phyloP scores from a whole-genome alignment of 2,888 invertebrate genomes.

The Linnaemya tessellans region DNA sequence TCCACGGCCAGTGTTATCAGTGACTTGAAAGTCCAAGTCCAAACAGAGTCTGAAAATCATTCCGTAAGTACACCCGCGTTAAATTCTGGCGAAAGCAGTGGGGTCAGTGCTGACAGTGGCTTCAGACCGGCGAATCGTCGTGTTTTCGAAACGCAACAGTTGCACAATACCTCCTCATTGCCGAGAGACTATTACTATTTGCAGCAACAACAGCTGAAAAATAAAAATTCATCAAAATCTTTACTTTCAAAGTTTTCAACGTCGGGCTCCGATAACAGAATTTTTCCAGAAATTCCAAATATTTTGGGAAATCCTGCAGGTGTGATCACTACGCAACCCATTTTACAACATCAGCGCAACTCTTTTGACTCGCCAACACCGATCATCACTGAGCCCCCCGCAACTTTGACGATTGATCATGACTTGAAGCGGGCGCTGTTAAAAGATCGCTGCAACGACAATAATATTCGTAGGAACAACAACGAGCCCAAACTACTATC shows the following conservation, averaged over 20 bases:
- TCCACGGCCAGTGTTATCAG: conserved; percentile 80
- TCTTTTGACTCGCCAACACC: conserved; percentile 79
- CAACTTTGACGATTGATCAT: conserved; percentile 73
- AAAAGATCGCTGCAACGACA: conserved; percentile 73
- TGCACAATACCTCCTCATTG: conserved; percentile 78
- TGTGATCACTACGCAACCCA: conserved; percentile 79
- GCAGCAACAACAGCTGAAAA: conserved; percentile 81
- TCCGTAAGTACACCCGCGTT: conserved; percentile 74
- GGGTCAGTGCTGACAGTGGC: conserved; percentile 52
- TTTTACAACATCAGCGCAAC: conserved; percentile 66
- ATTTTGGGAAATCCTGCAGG: conserved; percentile 75
- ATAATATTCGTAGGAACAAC: conserved; percentile 65
- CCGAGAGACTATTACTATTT: conserved; percentile 82
- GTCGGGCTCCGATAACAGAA: conserved; percentile 80
- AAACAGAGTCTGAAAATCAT: conserved; percentile 63
- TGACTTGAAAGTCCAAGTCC: conserved; percentile 76
- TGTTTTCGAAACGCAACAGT: conserved; percentile 68
- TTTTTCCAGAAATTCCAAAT: conserved; percentile 78
- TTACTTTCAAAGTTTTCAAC: conserved; percentile 81
- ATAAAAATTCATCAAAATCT: conserved; percentile 79
- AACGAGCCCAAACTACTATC: conserved; percentile 55
- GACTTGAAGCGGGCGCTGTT: conserved; percentile 81
- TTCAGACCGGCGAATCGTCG: conserved; percentile 73
- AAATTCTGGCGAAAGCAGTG: conserved; percentile 39
- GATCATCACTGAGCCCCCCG: conserved; percentile 75